Percentiles rank a stretch among this genome's conserved stretches.
These are phyloP conservation scores for Pangasianodon gigas DNA, from an alignment of 2,113 vertebrate genomes.

Conservation along the genomic window DNA sequence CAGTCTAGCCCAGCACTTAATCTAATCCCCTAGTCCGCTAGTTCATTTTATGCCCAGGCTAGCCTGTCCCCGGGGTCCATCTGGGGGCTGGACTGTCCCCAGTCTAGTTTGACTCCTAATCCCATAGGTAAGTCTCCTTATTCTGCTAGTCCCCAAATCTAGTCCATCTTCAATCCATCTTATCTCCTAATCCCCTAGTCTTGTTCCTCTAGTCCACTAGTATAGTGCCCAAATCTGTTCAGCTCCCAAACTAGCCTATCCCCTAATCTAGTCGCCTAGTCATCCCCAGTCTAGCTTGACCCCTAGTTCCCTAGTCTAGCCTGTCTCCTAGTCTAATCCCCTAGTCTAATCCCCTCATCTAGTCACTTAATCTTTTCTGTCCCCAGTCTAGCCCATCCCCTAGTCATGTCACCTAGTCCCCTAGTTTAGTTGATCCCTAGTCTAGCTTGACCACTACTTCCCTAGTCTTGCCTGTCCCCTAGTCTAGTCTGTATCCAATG, in stretches of 20 bases:
- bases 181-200: neutral
- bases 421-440: neutral
- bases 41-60: neutral
- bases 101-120: too few relatives aligned
- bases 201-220: too few relatives aligned
- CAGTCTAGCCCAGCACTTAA: neutral
- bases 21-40: neutral
- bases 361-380: neutral
- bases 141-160: too few relatives aligned
- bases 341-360: neutral
- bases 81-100: neutral
- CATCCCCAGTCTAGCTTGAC: neutral
- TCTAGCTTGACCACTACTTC: neutral
- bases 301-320: neutral
- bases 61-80: neutral
- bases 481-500: neutral
- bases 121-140: too few relatives aligned
- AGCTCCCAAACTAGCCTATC: neutral
- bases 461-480: neutral
- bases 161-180: too few relatives aligned
- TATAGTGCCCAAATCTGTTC: neutral
- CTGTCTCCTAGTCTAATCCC: neutral
- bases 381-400: neutral
- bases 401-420: neutral
- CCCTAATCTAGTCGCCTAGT: neutral